Conservation (phyloP, 2,113 vertebrate species). For the Grus americana region DNA sequence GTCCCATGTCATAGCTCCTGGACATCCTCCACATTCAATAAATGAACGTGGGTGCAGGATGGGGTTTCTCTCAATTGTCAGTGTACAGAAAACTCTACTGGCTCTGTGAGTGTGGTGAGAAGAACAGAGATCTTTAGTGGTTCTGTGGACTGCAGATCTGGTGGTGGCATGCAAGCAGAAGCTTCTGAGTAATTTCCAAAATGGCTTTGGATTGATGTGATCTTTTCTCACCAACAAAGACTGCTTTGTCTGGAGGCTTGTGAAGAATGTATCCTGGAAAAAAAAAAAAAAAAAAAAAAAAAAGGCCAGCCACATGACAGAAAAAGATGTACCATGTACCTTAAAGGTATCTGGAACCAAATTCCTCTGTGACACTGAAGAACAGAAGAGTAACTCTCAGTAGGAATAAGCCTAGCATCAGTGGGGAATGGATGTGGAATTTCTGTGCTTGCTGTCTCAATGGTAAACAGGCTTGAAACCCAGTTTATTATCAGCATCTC, state of each 20-base stretch:
- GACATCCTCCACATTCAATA: neutral
- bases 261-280: no score
- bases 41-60: fast-evolving
- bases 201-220: neutral
- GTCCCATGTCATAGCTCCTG: neutral
- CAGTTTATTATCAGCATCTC: neutral
- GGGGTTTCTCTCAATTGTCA: neutral
- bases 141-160: neutral
- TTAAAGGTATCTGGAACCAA: neutral
- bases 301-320: neutral
- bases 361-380: neutral
- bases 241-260: neutral
- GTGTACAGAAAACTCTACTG: neutral
- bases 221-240: neutral
- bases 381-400: neutral
- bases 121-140: neutral
- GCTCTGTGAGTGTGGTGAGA: neutral
- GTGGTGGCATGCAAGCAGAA: neutral
- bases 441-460: neutral
- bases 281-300: neutral
- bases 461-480: neutral
- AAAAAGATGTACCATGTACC: neutral
- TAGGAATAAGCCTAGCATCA: neutral
- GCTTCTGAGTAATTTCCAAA: neutral
- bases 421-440: neutral